Conservation (phyloP, 2,888 invertebrate genomes). For the Tipula helvola region DNA sequence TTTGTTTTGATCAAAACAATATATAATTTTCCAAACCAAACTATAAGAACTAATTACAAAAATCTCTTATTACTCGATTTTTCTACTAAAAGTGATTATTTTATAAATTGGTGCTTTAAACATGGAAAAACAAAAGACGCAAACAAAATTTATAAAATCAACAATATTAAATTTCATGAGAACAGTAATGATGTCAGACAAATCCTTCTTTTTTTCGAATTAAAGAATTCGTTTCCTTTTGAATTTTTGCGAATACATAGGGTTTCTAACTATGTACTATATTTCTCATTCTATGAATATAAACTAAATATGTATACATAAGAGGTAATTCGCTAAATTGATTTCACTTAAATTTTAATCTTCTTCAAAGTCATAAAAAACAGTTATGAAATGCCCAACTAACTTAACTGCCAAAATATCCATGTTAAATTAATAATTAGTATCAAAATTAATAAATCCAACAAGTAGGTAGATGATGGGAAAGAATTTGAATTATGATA, state of each 20-base stretch:
- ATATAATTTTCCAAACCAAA: too few relatives aligned
- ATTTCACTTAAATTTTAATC: neutral
- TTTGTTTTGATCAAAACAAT: too few relatives aligned
- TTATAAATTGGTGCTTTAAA: neutral
- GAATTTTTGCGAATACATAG: too few relatives aligned
- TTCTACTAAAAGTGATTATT: neutral
- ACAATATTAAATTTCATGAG: neutral
- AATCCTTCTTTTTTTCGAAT: neutral
- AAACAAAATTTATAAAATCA: neutral
- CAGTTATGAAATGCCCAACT: neutral
- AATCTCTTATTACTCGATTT: neutral
- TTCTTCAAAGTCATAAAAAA: neutral
- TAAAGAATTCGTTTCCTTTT: too few relatives aligned
- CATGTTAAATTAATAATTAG: neutral
- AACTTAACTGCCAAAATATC: neutral
- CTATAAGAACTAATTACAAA: neutral
- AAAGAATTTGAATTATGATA: neutral
- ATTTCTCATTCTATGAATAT: too few relatives aligned
- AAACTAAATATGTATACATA: too few relatives aligned
- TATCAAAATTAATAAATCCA: neutral
- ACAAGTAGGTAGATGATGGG: neutral
- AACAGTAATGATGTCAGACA: neutral
- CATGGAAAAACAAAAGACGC: neutral
- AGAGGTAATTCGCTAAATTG: neutral
- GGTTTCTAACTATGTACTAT: too few relatives aligned